Evolutionary conservation across 1,140 invertebrate species (phyloP).

Genomic region (Contarinia nasturtii): DNA sequence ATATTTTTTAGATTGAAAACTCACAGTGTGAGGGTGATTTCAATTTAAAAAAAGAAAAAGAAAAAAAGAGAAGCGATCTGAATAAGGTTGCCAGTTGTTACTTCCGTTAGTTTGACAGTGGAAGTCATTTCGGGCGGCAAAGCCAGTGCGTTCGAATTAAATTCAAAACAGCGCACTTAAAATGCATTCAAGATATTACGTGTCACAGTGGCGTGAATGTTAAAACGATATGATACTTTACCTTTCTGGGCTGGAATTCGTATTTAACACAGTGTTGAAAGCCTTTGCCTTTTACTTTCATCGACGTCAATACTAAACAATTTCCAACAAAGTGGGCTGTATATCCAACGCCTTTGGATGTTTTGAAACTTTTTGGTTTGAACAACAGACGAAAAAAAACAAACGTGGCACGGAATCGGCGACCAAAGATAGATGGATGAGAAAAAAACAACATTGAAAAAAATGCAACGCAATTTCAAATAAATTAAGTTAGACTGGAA

Average conservation of each 20-base stretch:
- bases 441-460: not conserved
- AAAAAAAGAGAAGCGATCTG: not conserved
- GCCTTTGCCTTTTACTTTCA: slow-evolving; percentile 98
- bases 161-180: not conserved
- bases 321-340: slow-evolving; percentile 98
- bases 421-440: not conserved
- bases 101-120: not conserved
- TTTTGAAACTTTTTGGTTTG: slow-evolving; percentile 71
- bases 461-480: not conserved
- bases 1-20: not conserved
- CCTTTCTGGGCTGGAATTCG: slow-evolving; percentile 95
- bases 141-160: too few species aligned
- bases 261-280: slow-evolving; percentile 99
- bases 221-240: slow-evolving; percentile 17
- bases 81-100: not conserved
- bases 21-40: not conserved
- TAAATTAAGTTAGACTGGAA: too few species aligned
- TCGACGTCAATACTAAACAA: slow-evolving; percentile 93
- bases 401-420: not conserved
- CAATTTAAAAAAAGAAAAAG: not conserved
- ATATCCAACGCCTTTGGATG: slow-evolving; percentile 97
- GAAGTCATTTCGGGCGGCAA: too few species aligned
- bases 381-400: not conserved
- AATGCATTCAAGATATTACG: not conserved
- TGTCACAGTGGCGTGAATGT: not conserved